These are phyloP conservation scores for Chloropsis hardwickii DNA, from an alignment of 2,113 vertebrate genomes.

Conservation along the genomic window DNA sequence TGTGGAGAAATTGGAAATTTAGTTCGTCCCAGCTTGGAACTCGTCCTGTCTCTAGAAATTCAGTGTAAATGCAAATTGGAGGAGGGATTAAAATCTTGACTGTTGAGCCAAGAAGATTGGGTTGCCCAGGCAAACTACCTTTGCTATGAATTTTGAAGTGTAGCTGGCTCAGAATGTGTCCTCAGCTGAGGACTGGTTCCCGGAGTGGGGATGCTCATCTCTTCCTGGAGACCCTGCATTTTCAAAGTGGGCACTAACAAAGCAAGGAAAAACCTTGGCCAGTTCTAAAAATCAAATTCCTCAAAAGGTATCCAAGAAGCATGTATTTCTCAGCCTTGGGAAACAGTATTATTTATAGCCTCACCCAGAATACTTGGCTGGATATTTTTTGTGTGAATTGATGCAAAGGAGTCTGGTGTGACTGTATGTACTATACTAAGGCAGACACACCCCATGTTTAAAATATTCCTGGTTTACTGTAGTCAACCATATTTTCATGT, in stretches of 20 bases:
- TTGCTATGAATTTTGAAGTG: not conserved
- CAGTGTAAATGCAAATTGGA: not conserved
- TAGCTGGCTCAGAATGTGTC: not conserved
- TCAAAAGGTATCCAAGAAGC: not conserved
- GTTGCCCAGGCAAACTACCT: not conserved
- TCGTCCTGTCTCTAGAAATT: not conserved
- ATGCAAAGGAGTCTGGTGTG: constrained; percentile 8
- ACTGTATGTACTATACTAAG: not conserved
- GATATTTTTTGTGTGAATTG: constrained; percentile 16
- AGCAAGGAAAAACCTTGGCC: not conserved
- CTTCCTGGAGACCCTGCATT: not conserved
- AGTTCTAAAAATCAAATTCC: not conserved
- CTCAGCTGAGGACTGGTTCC: not conserved
- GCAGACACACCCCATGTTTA: constrained; percentile 11
- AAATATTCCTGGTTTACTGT: not conserved
- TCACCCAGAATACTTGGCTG: not conserved
- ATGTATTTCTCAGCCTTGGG: not conserved
- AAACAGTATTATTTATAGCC: not conserved
- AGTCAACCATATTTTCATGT: not conserved
- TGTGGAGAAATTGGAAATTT: not conserved
- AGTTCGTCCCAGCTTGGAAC: not conserved
- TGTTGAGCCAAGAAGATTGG: not conserved
- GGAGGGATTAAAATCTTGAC: not conserved
- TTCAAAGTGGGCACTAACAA: not conserved
- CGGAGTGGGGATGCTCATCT: not conserved